Conservation (phyloP, 1,140 invertebrate species). For the Leptestheria dahalacensis region DNA sequence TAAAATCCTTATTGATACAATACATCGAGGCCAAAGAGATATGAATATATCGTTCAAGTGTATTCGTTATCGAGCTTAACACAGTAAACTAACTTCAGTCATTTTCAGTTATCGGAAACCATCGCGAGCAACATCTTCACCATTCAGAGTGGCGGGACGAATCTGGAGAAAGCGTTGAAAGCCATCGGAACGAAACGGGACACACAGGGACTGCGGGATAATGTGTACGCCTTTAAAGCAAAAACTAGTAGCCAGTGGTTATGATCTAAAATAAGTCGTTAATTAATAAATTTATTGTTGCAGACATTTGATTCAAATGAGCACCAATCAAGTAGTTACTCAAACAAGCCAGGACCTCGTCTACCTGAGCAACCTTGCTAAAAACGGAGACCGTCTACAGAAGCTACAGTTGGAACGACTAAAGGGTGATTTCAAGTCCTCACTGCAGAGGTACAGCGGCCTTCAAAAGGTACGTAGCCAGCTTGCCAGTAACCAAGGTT, state of each 20-base stretch:
- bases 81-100: no score
- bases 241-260: no score
- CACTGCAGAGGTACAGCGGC: slow-evolving; percentile 55
- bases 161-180: slow-evolving; percentile 54
- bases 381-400: slow-evolving; percentile 53
- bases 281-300: slow-evolving; percentile 23
- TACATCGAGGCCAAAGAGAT: no score
- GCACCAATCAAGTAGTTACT: slow-evolving; percentile 54
- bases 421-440: slow-evolving; percentile 60
- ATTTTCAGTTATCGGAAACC: slow-evolving; percentile 24
- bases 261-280: no score
- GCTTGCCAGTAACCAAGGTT: no score
- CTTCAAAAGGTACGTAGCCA: slow-evolving; percentile 71
- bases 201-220: slow-evolving; percentile 43
- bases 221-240: slow-evolving; percentile 39
- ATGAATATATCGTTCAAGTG: no score
- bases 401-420: slow-evolving; percentile 68
- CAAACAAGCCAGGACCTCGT: slow-evolving; percentile 55
- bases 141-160: slow-evolving; percentile 49
- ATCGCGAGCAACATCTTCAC: slow-evolving; percentile 63
- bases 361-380: slow-evolving; percentile 45
- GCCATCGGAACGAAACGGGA: slow-evolving; percentile 60
- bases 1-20: no score
- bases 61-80: no score
- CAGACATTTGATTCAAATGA: slow-evolving; percentile 61